Percentiles rank a stretch among this genome's conserved stretches.
phyloP scores from a whole-genome alignment of 2,888 invertebrate species.

The Hypselothyrea guttata region DNA sequence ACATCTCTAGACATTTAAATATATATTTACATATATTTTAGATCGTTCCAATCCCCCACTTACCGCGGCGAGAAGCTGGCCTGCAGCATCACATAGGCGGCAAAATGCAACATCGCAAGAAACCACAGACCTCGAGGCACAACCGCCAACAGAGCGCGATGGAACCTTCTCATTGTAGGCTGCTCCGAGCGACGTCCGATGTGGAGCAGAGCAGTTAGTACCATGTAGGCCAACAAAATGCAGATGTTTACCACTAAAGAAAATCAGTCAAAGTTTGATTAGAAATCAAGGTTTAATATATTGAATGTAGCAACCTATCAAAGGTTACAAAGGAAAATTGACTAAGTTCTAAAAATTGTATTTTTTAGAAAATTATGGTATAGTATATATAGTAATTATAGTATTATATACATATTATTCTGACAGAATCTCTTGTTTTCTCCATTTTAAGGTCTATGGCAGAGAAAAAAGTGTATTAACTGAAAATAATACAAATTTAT shows the following conservation, averaged over 20 bases:
- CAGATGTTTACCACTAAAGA: constrained; percentile 52
- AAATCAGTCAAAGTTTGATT: background rate
- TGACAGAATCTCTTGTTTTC: too few species aligned
- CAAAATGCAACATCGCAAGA: constrained; percentile 85
- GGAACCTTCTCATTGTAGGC: constrained; percentile 50
- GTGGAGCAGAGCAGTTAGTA: constrained; percentile 56
- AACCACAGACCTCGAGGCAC: constrained; percentile 82
- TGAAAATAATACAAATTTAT: too few species aligned
- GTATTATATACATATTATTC: too few species aligned
- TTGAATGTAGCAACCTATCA: too few species aligned
- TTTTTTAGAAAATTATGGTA: too few species aligned
- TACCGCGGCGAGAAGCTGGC: constrained; percentile 82
- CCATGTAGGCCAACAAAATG: constrained; percentile 58
- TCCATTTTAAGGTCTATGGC: too few species aligned
- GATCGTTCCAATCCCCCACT: constrained; percentile 9
- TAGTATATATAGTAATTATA: too few species aligned
- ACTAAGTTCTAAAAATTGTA: too few species aligned
- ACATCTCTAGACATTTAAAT: constrained; percentile 86
- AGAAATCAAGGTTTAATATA: too few species aligned
- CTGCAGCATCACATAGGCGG: constrained; percentile 86
- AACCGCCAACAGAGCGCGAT: constrained; percentile 51
- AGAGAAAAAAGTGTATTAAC: too few species aligned
- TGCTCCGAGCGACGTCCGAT: constrained; percentile 58
- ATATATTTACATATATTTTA: background rate
- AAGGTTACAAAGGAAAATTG: too few species aligned